Base-by-base conservation (phyloP, 2,888 invertebrate genomes). In the Morinoia aosen region DNA sequence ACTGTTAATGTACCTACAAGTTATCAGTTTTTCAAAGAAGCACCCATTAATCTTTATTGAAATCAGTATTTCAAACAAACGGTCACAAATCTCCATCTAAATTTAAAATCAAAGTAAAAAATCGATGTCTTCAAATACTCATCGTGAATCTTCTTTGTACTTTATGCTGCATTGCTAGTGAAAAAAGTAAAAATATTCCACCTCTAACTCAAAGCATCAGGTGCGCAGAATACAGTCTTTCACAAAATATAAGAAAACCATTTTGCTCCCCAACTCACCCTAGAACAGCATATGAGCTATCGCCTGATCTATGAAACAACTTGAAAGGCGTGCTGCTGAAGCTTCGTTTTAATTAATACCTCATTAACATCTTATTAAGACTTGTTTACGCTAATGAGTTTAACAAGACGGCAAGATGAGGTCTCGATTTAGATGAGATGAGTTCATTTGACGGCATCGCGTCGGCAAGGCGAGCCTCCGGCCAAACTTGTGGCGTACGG, bases 371-470 rank as follows among this genome's bases (percentile, higher is more conserved):
- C 93, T 93, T 93, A 93, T 93, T 93, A 57, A 58, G 93, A 93
- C 93, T 93, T 93, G 93, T 93, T 93, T 93, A 93, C 93, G 57
- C 93, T 93, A 93, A 93, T 93, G 93, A 93, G 93, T 48, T 33
- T 93, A 93, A 57, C 93, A 93, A 25, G 93, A 93, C 57, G 93
- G 33, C 93, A 93, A 57, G 57, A 57, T 93, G 57, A 93, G 56
- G 58, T 58, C 57, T 57, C 90, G 90, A 39, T 39, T 11, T 90
- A 90, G 90, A 90, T 48, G 90, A 90, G 90, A 48, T 48, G 90
- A 90, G 90, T 48, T 90, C 90, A 48, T 90, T 19, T 40, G 40
- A 39, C 48, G 33, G 19, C 90, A 10, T 40, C 90, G 76, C 33
- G 76, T 76, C 76, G 76, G 76, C 25, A 16, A 7, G 76, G 25